A percentile compares a stretch with the other conserved stretches of the same genome.
Conservation (phyloP, 2,888 invertebrate species). For the Catonia carolina region DNA sequence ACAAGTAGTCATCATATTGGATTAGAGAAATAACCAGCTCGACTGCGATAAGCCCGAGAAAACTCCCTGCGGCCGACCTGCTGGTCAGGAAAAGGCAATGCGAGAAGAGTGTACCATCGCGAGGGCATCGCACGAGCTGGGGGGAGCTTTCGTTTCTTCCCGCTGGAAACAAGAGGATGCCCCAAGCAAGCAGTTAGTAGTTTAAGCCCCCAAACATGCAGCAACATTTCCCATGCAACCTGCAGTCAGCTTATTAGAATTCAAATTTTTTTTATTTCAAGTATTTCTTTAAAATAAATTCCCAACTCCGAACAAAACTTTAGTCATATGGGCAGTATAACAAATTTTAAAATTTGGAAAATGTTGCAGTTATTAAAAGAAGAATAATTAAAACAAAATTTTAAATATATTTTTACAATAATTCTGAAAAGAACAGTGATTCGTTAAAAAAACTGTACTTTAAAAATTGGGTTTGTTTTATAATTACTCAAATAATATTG, state of each 20-base stretch:
- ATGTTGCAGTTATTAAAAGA: too few species aligned
- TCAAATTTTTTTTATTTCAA: too few species aligned
- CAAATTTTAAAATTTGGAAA: too few species aligned
- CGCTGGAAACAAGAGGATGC: constrained; percentile 30
- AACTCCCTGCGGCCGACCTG: constrained; percentile 81
- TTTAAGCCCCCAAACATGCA: background rate
- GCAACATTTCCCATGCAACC: constrained; percentile 2
- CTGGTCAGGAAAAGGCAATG: constrained; percentile 88
- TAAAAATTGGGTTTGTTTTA: too few species aligned
- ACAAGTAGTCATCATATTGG: constrained; percentile 51
- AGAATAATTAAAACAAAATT: too few species aligned
- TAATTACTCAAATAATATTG: too few species aligned
- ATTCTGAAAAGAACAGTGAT: too few species aligned
- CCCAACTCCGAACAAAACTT: too few species aligned
- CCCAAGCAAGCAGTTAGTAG: constrained; percentile 2
- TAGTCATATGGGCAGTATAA: too few species aligned
- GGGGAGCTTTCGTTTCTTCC: constrained; percentile 41
- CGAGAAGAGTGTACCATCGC: constrained; percentile 83
- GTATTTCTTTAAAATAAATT: too few species aligned
- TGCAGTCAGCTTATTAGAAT: constrained; percentile 12
- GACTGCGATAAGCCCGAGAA: constrained; percentile 64
- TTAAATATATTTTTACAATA: too few species aligned
- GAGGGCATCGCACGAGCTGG: constrained; percentile 56
- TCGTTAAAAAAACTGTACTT: too few species aligned
- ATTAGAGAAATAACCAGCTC: constrained; percentile 86